A percentile compares a stretch with the other conserved stretches of the same genome.
Conservation (phyloP, 2,888 invertebrate genomes). For the Hirudinaria manillensis region DNA sequence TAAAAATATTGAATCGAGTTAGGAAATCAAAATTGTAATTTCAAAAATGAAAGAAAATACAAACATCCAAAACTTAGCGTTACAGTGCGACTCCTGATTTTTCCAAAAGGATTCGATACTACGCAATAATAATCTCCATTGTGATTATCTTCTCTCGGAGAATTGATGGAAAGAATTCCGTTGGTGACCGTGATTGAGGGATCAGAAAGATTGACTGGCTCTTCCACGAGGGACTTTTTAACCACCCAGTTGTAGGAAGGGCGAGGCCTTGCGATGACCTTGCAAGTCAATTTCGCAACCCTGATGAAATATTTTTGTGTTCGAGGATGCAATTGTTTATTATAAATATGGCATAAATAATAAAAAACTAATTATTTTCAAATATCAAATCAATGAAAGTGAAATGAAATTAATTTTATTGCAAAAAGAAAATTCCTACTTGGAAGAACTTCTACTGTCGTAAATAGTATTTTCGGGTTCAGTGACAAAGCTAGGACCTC, state of each 20-base stretch:
- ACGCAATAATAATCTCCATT: constrained; percentile 47
- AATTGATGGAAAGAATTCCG: constrained; percentile 46
- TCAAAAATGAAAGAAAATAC: constrained; percentile 27
- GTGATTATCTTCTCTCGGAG: constrained; percentile 42
- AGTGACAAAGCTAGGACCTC: constrained; percentile 36
- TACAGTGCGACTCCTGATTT: constrained; percentile 42
- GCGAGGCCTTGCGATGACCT: constrained; percentile 42
- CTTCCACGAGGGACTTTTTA: not conserved
- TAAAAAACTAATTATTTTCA: too few relatives aligned
- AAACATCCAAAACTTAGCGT: constrained; percentile 48
- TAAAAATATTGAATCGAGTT: too few relatives aligned
- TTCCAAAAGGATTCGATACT: constrained; percentile 45
- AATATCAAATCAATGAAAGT: too few relatives aligned
- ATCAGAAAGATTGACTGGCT: constrained; percentile 24
- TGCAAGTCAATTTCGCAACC: constrained; percentile 47
- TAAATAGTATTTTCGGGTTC: constrained; percentile 39
- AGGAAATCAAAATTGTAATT: too few relatives aligned
- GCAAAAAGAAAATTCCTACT: too few relatives aligned
- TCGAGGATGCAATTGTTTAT: too few relatives aligned
- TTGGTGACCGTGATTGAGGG: constrained; percentile 45
- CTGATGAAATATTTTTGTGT: constrained; percentile 14
- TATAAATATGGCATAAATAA: too few relatives aligned
- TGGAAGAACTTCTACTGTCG: constrained; percentile 43
- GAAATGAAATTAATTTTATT: too few relatives aligned
- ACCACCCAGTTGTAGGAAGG: constrained; percentile 43